Percentiles rank a stretch among this genome's conserved stretches.
These are phyloP conservation scores for Urocitellus parryii DNA, from an alignment of 2,113 vertebrate genomes.

Conservation along the genomic window DNA sequence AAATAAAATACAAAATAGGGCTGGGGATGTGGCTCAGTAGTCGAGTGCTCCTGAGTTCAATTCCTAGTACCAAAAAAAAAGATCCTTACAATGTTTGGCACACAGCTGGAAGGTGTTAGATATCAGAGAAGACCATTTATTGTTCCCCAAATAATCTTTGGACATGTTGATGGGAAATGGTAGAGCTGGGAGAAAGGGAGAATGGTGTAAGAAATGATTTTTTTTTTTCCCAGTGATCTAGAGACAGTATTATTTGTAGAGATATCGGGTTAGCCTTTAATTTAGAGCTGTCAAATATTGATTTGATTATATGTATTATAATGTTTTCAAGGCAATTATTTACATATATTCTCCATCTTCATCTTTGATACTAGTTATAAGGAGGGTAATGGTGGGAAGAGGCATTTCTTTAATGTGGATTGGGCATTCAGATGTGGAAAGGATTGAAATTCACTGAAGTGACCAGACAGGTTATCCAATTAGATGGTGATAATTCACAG, in stretches of 20 bases:
- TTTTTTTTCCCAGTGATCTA: background rate
- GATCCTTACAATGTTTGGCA: background rate
- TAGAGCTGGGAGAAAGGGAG: background rate
- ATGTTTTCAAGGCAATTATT: background rate
- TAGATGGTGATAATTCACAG: background rate
- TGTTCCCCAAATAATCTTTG: background rate
- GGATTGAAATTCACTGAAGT: background rate
- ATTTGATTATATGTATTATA: background rate
- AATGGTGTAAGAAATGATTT: background rate
- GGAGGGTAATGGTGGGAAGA: background rate
- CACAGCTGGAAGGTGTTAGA: background rate
- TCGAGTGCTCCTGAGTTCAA: no score
- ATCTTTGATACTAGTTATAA: background rate
- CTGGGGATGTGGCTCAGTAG: no score
- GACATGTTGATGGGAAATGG: background rate
- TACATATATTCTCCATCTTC: background rate
- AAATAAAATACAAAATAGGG: no score
- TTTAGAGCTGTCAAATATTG: background rate
- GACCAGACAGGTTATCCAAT: background rate
- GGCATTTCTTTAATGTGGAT: background rate
- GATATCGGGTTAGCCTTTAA: background rate
- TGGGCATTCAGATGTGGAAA: background rate
- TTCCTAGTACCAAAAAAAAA: background rate
- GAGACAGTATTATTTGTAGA: background rate
- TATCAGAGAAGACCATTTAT: conserved; percentile 7